These are phyloP conservation scores for Pleuronectes platessa DNA, from an alignment of 2,113 vertebrate genomes.

Conservation along the genomic window DNA sequence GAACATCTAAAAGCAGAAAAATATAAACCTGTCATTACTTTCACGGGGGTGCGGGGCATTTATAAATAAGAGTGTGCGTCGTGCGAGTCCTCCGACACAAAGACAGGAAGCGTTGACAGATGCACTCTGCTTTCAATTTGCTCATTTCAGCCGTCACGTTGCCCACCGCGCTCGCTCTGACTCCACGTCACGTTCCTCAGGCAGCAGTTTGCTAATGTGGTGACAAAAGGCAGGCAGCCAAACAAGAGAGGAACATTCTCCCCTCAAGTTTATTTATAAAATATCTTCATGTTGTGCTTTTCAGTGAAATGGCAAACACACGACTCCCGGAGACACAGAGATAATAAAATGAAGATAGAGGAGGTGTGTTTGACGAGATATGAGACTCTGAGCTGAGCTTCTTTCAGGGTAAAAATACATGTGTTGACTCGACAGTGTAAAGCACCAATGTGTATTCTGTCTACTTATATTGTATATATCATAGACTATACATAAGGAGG, in stretches of 20 bases:
- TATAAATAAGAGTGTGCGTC: conserved; percentile 52
- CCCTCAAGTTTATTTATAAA: conserved; percentile 44
- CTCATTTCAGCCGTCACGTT: conserved; percentile 37
- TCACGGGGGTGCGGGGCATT: conserved; percentile 39
- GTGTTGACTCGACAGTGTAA: no score
- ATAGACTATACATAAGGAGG: no score
- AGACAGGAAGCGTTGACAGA: conserved; percentile 29
- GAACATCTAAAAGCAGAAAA: conserved; percentile 39
- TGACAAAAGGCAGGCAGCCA: conserved; percentile 33
- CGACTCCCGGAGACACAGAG: background rate
- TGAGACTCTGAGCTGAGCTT: background rate
- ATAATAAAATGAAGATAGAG: background rate
- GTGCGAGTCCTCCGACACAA: conserved; percentile 35
- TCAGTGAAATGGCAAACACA: background rate
- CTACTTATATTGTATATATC: no score
- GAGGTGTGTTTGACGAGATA: background rate
- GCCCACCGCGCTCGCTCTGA: conserved; percentile 42
- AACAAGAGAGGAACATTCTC: conserved; percentile 13
- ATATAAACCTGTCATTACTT: conserved; percentile 40
- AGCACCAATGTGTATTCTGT: no score
- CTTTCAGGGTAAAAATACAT: no score
- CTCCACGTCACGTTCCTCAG: conserved; percentile 37
- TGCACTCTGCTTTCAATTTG: conserved; percentile 31
- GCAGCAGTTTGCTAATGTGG: conserved; percentile 35
- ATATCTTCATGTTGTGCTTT: background rate